phyloP scores from a whole-genome alignment of 2,888 invertebrate species.

The Marronus borbonicus region DNA sequence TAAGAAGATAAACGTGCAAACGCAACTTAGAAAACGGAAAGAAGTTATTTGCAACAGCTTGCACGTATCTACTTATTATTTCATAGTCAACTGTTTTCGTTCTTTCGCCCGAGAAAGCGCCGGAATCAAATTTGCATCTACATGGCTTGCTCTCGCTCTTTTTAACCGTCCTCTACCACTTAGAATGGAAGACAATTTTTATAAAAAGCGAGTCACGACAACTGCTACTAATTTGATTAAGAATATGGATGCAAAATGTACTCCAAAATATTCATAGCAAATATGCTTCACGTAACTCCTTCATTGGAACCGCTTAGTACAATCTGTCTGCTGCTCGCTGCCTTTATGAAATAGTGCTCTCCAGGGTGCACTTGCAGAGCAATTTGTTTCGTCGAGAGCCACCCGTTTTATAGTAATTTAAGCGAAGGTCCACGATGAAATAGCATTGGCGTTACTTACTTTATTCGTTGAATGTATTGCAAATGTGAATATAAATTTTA shows the following conservation, averaged over 20 bases:
- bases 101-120: background rate
- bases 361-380: background rate
- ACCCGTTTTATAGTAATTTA: background rate
- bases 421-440: no score
- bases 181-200: constrained; percentile 12
- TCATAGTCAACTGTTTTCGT: background rate
- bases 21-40: background rate
- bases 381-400: background rate
- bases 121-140: constrained; percentile 22
- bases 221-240: constrained; percentile 21
- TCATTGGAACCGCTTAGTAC: constrained; percentile 3
- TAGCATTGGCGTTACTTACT: no score
- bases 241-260: background rate
- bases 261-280: background rate
- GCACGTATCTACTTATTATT: constrained; percentile 24
- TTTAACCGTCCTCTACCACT: background rate
- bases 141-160: background rate
- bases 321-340: constrained; percentile 7
- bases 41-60: constrained; percentile 1
- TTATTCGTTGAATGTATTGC: no score
- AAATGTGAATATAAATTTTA: no score
- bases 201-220: background rate
- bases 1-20: background rate
- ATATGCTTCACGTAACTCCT: constrained; percentile 12
- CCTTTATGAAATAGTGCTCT: background rate